Conservation (phyloP, 2,797 vertebrate genomes). For the Austrolebias charrua region DNA sequence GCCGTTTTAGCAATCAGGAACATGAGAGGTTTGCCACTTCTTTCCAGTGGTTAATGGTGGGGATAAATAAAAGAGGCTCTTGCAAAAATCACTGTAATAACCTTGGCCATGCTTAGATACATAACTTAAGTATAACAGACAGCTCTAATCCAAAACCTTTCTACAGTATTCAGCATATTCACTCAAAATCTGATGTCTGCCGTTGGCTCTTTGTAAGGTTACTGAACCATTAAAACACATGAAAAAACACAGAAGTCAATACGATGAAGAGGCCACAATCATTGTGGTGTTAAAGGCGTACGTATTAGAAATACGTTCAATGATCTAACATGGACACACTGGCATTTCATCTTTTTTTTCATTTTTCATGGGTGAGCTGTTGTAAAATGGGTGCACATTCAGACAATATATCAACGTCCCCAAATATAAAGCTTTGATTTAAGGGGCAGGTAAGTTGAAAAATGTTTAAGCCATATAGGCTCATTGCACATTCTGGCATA, state of each 20-base stretch:
- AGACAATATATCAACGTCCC: too few species aligned
- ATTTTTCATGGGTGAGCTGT: too few species aligned
- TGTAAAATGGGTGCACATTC: too few species aligned
- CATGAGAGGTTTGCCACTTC: constrained; percentile 23
- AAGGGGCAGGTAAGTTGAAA: too few species aligned
- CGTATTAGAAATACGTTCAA: not conserved
- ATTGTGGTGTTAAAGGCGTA: not conserved
- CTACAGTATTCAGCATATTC: not conserved
- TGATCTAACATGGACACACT: too few species aligned
- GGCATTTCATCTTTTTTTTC: too few species aligned
- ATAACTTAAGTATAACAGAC: constrained; percentile 7
- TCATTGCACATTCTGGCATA: too few species aligned
- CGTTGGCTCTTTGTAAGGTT: constrained; percentile 1
- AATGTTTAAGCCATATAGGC: too few species aligned
- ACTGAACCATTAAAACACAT: not conserved
- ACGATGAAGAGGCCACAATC: not conserved
- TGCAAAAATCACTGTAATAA: constrained; percentile 10
- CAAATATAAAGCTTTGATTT: too few species aligned
- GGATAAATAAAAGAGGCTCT: constrained; percentile 10
- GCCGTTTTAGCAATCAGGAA: constrained; percentile 11
- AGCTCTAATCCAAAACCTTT: constrained; percentile 16
- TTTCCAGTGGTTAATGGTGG: constrained; percentile 3
- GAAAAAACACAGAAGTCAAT: not conserved
- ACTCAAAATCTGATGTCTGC: constrained; percentile 1
- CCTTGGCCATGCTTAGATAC: constrained; percentile 3